Evolutionary conservation across 2,797 vertebrate genomes (phyloP).

Genomic region (Tauraco hartlaubi): DNA sequence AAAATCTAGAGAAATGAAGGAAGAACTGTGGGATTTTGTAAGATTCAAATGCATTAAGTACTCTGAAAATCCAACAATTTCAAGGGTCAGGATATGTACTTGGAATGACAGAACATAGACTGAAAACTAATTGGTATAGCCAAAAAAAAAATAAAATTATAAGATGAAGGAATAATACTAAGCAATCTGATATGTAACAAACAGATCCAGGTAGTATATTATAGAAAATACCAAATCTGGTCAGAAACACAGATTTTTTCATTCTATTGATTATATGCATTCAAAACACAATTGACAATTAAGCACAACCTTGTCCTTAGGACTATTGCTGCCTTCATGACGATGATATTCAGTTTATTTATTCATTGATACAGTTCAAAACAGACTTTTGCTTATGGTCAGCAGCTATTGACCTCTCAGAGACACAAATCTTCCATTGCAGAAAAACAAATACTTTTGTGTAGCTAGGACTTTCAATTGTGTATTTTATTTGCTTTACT

Average conservation of each 20-base stretch:
- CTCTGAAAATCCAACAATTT: not conserved
- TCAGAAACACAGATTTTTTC: not conserved
- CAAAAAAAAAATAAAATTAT: not conserved
- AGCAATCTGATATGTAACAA: not conserved
- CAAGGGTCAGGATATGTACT: not conserved
- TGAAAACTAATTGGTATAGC: not conserved
- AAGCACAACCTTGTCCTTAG: not conserved
- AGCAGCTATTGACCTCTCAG: not conserved
- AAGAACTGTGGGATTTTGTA: not conserved
- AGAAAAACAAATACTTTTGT: not conserved
- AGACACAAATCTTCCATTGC: not conserved
- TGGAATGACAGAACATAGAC: not conserved
- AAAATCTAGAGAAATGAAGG: not conserved
- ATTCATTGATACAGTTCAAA: not conserved
- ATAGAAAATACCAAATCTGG: not conserved
- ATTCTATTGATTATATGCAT: not conserved
- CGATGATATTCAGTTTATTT: not conserved
- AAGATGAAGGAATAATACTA: not conserved
- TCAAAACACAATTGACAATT: not conserved
- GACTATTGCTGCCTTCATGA: not conserved
- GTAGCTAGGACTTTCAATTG: not conserved
- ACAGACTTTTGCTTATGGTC: not conserved
- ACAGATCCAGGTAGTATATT: not conserved
- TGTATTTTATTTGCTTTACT: not conserved
- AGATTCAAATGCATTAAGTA: not conserved